Percentiles rank a stretch among this genome's conserved stretches.
Evolutionary conservation across 2,113 vertebrate genomes (phyloP).

Genomic region (Nothoprocta perdicaria): DNA sequence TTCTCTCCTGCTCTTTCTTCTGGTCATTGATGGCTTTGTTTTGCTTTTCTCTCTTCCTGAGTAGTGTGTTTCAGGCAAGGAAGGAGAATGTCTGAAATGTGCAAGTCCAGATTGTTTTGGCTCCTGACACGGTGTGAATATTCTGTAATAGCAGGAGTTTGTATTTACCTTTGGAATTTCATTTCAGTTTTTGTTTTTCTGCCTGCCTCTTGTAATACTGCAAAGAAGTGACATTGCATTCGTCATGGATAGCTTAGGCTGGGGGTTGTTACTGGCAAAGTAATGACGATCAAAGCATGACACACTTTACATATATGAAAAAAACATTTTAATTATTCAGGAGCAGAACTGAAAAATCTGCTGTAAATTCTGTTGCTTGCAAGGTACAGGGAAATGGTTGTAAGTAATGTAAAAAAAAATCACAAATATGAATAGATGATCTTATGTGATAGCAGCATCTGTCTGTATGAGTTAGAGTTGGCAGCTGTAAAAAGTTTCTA

Average conservation of each 20-base stretch:
- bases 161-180: not conserved
- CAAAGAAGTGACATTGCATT: not conserved
- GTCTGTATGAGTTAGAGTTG: not conserved
- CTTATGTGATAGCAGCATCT: not conserved
- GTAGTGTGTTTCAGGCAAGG: not conserved
- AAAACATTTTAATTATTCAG: constrained; percentile 1
- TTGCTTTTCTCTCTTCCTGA: not conserved
- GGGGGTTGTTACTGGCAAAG: not conserved
- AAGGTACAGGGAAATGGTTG: not conserved
- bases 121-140: not conserved
- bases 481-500: not conserved
- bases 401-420: not conserved
- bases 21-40: not conserved
- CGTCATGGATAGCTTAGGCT: not conserved
- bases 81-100: not conserved
- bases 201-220: not conserved
- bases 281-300: constrained; percentile 9
- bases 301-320: not conserved
- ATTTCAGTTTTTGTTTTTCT: not conserved
- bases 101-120: not conserved
- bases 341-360: not conserved
- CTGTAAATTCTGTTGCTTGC: not conserved
- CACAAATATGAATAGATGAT: not conserved
- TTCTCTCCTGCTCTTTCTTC: not conserved
- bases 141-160: not conserved